These are phyloP conservation scores for Polypterus senegalus DNA, from an alignment of 2,113 vertebrate genomes.

Conservation along the genomic window DNA sequence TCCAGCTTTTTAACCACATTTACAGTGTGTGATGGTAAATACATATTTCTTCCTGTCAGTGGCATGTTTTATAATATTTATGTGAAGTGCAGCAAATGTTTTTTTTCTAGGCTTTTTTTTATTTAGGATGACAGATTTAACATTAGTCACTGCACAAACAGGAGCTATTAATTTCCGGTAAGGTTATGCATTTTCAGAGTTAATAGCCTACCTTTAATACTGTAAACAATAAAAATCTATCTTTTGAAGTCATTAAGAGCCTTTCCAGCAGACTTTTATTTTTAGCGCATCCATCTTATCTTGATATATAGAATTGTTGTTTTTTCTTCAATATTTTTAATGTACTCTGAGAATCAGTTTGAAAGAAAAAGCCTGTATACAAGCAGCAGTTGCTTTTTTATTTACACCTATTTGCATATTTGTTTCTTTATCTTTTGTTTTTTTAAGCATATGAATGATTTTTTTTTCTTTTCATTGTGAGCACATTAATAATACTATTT, in stretches of 20 bases:
- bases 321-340: no score
- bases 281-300: neutral
- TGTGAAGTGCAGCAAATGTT: slow-evolving; percentile 11
- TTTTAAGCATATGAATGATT: no score
- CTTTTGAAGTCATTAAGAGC: slow-evolving; percentile 14
- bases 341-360: no score
- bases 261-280: slow-evolving; percentile 19
- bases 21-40: slow-evolving; percentile 46
- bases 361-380: no score
- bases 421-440: no score
- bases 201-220: slow-evolving; percentile 6
- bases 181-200: slow-evolving; percentile 1
- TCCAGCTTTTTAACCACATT: slow-evolving; percentile 28
- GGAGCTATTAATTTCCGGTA: neutral
- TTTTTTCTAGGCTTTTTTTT: slow-evolving; percentile 13
- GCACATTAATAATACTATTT: no score
- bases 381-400: no score
- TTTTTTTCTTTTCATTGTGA: no score
- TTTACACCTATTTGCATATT: no score
- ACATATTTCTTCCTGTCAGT: slow-evolving; percentile 27
- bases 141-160: neutral
- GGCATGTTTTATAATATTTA: slow-evolving; percentile 27
- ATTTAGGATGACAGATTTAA: slow-evolving; percentile 14
- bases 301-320: no score
- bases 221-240: slow-evolving; percentile 16